These are phyloP conservation scores for Alloplasta piceator DNA, from an alignment of 2,888 invertebrate species.

Conservation along the genomic window DNA sequence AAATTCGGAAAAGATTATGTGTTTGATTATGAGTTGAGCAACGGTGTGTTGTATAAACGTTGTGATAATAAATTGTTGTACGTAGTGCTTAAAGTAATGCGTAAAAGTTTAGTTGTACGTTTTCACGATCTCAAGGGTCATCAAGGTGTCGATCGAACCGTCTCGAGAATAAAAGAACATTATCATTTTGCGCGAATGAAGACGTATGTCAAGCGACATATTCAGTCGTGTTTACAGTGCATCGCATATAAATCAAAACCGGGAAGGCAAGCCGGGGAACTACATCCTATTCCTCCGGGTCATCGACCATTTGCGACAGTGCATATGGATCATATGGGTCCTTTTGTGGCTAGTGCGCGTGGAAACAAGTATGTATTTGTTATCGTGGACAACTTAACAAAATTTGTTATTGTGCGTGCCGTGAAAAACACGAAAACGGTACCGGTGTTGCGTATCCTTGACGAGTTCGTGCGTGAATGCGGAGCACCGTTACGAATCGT, in stretches of 20 bases:
- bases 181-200: constrained; percentile 3
- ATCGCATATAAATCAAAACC: constrained; percentile 24
- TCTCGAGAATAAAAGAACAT: not conserved
- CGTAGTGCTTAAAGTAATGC: constrained; percentile 4
- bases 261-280: constrained; percentile 24
- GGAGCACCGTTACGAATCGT: constrained; percentile 62
- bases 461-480: constrained; percentile 55
- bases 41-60: constrained; percentile 23
- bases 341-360: constrained; percentile 52
- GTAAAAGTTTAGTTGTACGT: constrained; percentile 14
- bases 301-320: constrained; percentile 60
- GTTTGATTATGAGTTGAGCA: not conserved
- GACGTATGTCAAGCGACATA: constrained; percentile 17
- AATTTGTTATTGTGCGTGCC: constrained; percentile 3
- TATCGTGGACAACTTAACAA: constrained; percentile 51
- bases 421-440: constrained; percentile 19
- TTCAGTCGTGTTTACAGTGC: constrained; percentile 64
- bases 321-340: constrained; percentile 64
- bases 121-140: constrained; percentile 33
- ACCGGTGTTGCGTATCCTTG: constrained; percentile 25
- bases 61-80: constrained; percentile 32
- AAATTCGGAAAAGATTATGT: not conserved
- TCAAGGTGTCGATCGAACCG: constrained; percentile 37
- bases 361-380: constrained; percentile 59
- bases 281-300: constrained; percentile 32